These are phyloP conservation scores for Araneus ventricosus DNA, from an alignment of 1,140 invertebrate species.

Conservation along the genomic window DNA sequence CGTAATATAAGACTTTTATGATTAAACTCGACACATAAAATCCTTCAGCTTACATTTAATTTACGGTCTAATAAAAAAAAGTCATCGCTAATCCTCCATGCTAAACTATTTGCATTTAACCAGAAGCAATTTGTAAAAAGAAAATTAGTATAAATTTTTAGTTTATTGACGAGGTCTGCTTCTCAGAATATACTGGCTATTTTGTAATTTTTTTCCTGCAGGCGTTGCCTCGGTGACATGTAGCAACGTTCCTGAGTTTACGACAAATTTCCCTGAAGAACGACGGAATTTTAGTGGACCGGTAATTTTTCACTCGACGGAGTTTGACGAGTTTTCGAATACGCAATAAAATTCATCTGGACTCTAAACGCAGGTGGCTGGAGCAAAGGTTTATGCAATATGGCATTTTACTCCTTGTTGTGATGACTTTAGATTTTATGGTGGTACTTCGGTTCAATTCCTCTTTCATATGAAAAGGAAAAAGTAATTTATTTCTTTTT, in stretches of 20 bases:
- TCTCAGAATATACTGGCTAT: background rate
- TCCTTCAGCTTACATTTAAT: too few relatives aligned
- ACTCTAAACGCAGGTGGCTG: background rate
- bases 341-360: slow-evolving; percentile 17
- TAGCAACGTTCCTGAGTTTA: background rate
- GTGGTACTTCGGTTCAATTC: background rate
- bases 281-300: background rate
- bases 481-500: too few relatives aligned
- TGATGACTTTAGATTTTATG: background rate
- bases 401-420: background rate
- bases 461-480: background rate
- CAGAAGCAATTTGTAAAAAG: too few relatives aligned
- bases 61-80: too few relatives aligned
- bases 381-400: slow-evolving; percentile 8
- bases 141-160: background rate
- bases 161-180: background rate
- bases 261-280: background rate
- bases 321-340: slow-evolving; percentile 41
- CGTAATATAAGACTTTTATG: too few relatives aligned
- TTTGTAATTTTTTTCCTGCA: background rate
- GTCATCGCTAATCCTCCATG: too few relatives aligned
- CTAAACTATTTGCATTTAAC: too few relatives aligned
- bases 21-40: too few relatives aligned
- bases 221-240: background rate
- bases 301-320: slow-evolving; percentile 38